Conservation (phyloP, 2,113 vertebrate species). For the Heteronetta atricapilla region DNA sequence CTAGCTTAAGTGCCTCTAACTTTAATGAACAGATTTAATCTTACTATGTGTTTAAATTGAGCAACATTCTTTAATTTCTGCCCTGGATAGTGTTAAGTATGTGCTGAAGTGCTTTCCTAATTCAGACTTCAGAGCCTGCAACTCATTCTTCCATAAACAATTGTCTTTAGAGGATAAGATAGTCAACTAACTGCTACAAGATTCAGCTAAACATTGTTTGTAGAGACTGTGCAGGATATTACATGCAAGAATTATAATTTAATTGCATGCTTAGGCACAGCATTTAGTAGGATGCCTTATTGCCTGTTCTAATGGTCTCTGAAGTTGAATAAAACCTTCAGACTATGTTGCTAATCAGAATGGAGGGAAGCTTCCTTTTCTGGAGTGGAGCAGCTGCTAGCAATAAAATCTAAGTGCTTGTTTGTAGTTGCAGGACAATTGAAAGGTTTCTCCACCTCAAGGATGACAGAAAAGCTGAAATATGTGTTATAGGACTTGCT, state of each 20-base stretch:
- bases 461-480: not conserved
- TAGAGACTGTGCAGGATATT: not conserved
- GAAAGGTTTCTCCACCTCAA: not conserved
- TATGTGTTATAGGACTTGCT: not conserved
- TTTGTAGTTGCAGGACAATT: not conserved
- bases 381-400: slow-evolving; percentile 22
- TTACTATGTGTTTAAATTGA: not conserved
- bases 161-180: not conserved
- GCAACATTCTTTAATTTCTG: not conserved
- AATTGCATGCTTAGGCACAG: not conserved
- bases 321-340: slow-evolving; percentile 25
- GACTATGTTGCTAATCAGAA: slow-evolving; percentile 25
- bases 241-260: not conserved
- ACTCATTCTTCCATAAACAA: not conserved
- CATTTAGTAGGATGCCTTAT: not conserved
- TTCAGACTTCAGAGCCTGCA: not conserved
- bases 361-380: not conserved
- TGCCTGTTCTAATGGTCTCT: not conserved
- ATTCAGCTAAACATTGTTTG: not conserved
- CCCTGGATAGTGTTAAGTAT: not conserved
- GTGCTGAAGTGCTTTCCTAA: not conserved
- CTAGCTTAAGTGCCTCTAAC: not conserved
- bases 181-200: not conserved
- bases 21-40: not conserved
- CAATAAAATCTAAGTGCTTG: slow-evolving; percentile 9